These are phyloP conservation scores for Anas georgica DNA, from an alignment of 2,797 vertebrate species.

Conservation along the genomic window DNA sequence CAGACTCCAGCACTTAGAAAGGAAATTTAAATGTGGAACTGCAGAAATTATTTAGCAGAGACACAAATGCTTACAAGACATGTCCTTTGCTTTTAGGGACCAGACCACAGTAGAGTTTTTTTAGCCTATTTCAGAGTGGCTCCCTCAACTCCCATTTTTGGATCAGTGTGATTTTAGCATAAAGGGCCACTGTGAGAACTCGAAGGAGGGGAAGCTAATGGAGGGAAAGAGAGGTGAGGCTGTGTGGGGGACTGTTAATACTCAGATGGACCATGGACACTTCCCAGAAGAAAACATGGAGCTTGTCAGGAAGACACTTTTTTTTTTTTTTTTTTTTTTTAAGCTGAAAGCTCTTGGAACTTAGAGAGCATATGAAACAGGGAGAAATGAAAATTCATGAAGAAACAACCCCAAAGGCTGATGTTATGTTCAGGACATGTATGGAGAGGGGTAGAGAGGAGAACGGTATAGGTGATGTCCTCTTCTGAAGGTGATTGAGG, in stretches of 20 bases:
- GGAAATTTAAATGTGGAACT: neutral
- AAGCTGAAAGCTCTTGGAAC: neutral
- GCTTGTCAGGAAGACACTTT: neutral
- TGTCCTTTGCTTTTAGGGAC: neutral
- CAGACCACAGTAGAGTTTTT: neutral
- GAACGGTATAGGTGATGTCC: neutral
- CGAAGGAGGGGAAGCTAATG: neutral
- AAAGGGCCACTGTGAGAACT: slow-evolving; percentile 30
- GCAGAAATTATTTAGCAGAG: neutral
- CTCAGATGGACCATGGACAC: neutral
- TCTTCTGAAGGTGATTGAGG: neutral
- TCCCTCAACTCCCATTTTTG: neutral
- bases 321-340: neutral
- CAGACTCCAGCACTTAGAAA: neutral
- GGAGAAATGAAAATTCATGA: neutral
- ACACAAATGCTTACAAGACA: neutral
- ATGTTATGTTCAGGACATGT: neutral
- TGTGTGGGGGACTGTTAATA: neutral
- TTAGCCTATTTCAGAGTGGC: neutral
- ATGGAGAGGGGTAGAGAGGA: neutral
- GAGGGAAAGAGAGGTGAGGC: neutral
- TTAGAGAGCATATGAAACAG: neutral
- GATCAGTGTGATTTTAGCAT: neutral
- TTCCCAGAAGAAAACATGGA: neutral
- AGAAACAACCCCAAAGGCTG: neutral